Percentiles rank a stretch among this genome's conserved stretches.
These are phyloP conservation scores for Malurus cyaneus DNA, from an alignment of 2,113 vertebrate species.

Conservation along the genomic window DNA sequence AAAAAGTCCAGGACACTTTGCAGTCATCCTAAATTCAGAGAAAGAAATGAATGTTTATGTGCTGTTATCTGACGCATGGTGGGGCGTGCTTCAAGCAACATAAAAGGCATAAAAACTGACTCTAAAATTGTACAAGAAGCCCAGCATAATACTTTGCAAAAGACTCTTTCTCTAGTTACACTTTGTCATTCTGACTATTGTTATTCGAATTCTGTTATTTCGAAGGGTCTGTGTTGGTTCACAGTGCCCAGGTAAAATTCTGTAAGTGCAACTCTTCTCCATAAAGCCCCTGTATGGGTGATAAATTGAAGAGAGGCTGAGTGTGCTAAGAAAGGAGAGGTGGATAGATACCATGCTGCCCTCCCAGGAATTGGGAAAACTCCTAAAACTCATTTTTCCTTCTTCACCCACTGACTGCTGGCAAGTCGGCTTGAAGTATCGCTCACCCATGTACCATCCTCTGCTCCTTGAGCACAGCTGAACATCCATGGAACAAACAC, in stretches of 20 bases:
- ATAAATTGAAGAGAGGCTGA: neutral
- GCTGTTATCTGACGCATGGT: neutral
- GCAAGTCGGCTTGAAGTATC: neutral
- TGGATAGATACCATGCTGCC: accelerated
- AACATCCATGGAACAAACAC: neutral
- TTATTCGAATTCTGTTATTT: neutral
- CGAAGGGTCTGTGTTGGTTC: neutral
- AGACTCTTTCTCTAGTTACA: neutral
- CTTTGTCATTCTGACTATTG: neutral
- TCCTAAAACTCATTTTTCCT: too few species aligned
- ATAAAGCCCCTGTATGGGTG: accelerated
- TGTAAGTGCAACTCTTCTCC: neutral
- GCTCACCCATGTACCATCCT: accelerated
- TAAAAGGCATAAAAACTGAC: neutral
- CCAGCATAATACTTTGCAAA: neutral
- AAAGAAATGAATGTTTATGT: neutral
- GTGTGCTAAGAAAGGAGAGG: neutral
- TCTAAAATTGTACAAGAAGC: neutral
- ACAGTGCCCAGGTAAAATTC: neutral
- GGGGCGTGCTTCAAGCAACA: neutral
- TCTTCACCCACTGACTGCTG: too few species aligned
- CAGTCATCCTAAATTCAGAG: neutral
- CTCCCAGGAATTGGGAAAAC: neutral
- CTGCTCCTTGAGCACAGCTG: neutral
- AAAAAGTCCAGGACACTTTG: neutral